A percentile compares a stretch with the other conserved stretches of the same genome.
Conservation (phyloP, 2,888 invertebrate genomes). For the Pheosia tremula region DNA sequence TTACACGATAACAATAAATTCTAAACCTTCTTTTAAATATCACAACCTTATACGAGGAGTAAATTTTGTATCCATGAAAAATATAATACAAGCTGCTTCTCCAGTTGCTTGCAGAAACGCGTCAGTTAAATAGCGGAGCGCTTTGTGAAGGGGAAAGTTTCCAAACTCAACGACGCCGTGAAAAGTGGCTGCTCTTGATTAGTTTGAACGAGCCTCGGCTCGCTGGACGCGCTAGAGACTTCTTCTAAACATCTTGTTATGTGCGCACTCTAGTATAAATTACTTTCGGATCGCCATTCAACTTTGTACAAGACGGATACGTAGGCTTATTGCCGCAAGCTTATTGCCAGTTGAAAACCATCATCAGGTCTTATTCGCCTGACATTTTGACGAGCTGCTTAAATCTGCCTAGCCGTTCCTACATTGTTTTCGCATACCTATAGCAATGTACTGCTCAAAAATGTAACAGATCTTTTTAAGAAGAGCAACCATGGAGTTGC, state of each 20-base stretch:
- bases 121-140: conserved; percentile 27
- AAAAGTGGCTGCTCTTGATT: conserved; percentile 36
- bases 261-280: conserved; percentile 24
- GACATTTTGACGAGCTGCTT: too few relatives aligned
- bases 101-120: conserved; percentile 21
- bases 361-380: too few relatives aligned
- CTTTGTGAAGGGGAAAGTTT: conserved; percentile 30
- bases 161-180: conserved; percentile 24
- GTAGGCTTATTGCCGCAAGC: too few relatives aligned
- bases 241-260: conserved; percentile 24
- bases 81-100: background rate
- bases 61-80: background rate
- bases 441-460: too few relatives aligned
- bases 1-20: too few relatives aligned
- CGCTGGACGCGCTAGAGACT: conserved; percentile 24
- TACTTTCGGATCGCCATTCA: conserved; percentile 22
- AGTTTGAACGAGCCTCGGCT: conserved; percentile 28
- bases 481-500: too few relatives aligned
- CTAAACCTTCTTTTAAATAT: too few relatives aligned
- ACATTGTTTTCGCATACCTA: too few relatives aligned
- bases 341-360: too few relatives aligned
- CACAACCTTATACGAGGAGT: background rate
- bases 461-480: too few relatives aligned
- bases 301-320: background rate
- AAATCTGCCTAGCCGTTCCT: too few relatives aligned